A percentile compares a stretch with the other conserved stretches of the same genome.
Evolutionary conservation across 2,113 vertebrate genomes (phyloP).

Genomic region (Hippoglossus stenolepis): DNA sequence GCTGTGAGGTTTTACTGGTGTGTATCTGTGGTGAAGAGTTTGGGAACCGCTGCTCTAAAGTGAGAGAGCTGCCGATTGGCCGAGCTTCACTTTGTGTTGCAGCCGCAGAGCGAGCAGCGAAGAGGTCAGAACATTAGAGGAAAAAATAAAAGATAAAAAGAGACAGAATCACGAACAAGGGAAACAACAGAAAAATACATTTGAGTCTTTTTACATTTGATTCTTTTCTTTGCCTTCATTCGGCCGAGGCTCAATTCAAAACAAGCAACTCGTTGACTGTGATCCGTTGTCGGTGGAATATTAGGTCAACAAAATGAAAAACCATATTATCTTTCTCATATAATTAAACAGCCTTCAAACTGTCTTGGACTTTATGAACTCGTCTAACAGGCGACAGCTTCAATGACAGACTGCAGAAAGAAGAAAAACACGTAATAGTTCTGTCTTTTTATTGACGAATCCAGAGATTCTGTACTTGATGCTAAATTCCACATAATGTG

Average conservation of each 20-base stretch:
- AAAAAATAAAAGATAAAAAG: conserved; percentile 4
- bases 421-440: conserved; percentile 67
- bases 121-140: conserved; percentile 13
- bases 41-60: conserved; percentile 52
- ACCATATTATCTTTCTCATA: background rate
- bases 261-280: background rate
- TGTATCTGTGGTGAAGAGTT: background rate
- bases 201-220: conserved; percentile 6
- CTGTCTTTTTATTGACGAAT: conserved; percentile 80
- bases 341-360: conserved; percentile 19
- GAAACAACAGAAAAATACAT: conserved; percentile 56
- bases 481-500: conserved; percentile 77
- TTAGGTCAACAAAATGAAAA: conserved; percentile 19
- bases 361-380: conserved; percentile 5
- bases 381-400: conserved; percentile 4
- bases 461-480: conserved; percentile 78
- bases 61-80: background rate
- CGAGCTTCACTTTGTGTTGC: background rate
- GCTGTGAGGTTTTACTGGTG: conserved; percentile 55
- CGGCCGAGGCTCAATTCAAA: conserved; percentile 1
- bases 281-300: background rate
- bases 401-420: conserved; percentile 19
- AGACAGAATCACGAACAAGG: conserved; percentile 12
- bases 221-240: conserved; percentile 4
- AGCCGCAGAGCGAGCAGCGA: conserved; percentile 24